Evolutionary conservation across 1,140 invertebrate species (phyloP).

Genomic region (Megathymus violae): DNA sequence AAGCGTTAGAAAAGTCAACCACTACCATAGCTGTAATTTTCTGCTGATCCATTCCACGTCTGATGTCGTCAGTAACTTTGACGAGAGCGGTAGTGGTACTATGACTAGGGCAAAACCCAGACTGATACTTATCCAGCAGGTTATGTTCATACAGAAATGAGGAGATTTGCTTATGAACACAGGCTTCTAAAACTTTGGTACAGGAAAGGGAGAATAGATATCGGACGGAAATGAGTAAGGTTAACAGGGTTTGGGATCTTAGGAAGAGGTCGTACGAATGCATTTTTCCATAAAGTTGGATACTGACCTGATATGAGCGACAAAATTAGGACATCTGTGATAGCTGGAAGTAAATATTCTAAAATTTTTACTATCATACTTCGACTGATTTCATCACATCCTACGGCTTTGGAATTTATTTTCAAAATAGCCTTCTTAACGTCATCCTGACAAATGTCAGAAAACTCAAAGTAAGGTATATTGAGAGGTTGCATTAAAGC

Average conservation of each 20-base stretch:
- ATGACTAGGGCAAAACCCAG: too few relatives aligned
- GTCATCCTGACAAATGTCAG: background rate
- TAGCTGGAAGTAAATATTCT: slow-evolving; percentile 9
- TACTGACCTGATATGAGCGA: slow-evolving; percentile 5
- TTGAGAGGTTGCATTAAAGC: background rate
- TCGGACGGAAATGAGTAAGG: slow-evolving; percentile 26
- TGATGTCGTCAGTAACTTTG: too few relatives aligned
- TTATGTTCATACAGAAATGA: slow-evolving; percentile 1
- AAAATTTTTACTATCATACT: slow-evolving; percentile 2
- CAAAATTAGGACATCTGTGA: slow-evolving; percentile 17
- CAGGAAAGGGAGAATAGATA: slow-evolving; percentile 29
- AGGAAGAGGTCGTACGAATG: slow-evolving; percentile 25
- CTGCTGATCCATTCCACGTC: too few relatives aligned
- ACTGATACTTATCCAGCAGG: too few relatives aligned
- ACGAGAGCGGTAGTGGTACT: too few relatives aligned
- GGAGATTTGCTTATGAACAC: slow-evolving; percentile 17
- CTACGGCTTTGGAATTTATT: slow-evolving; percentile 23
- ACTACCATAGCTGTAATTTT: too few relatives aligned
- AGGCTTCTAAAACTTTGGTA: slow-evolving; percentile 28
- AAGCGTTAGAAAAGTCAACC: too few relatives aligned
- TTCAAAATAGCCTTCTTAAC: slow-evolving; percentile 10
- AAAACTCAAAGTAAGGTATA: background rate
- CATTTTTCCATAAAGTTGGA: slow-evolving; percentile 21
- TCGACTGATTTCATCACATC: slow-evolving; percentile 14
- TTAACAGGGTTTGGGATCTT: slow-evolving; percentile 24